Evolutionary conservation across 2,113 vertebrate genomes (phyloP).

Genomic region (Fulmarus glacialis): DNA sequence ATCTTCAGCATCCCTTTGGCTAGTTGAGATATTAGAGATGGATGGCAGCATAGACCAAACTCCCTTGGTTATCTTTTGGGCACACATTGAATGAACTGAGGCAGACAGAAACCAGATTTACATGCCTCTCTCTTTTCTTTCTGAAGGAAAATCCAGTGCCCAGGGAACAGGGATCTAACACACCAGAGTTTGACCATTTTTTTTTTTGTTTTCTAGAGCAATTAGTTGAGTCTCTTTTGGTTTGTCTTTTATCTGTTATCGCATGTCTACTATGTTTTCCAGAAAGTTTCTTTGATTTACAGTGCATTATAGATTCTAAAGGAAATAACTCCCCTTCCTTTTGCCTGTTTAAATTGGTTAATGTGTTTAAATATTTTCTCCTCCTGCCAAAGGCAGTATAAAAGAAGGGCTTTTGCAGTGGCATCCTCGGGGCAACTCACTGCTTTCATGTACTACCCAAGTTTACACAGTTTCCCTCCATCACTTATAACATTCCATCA

Average conservation of each 20-base stretch:
- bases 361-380: neutral
- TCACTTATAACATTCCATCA: neutral
- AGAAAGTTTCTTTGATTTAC: constrained; percentile 24
- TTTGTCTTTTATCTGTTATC: constrained; percentile 10
- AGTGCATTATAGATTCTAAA: neutral
- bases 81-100: neutral
- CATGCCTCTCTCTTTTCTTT: neutral
- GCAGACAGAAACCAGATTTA: constrained; percentile 26
- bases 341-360: constrained; percentile 9
- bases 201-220: neutral
- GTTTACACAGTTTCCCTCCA: neutral
- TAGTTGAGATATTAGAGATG: neutral
- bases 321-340: neutral
- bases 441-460: neutral
- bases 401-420: neutral
- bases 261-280: neutral
- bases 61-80: constrained; percentile 7
- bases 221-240: neutral
- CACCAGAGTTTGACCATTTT: neutral
- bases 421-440: neutral
- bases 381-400: neutral
- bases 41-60: neutral
- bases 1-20: neutral
- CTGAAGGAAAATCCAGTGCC: neutral
- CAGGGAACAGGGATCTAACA: neutral